phyloP scores from a whole-genome alignment of 1,140 invertebrate genomes.

The Nasonia longicornis region DNA sequence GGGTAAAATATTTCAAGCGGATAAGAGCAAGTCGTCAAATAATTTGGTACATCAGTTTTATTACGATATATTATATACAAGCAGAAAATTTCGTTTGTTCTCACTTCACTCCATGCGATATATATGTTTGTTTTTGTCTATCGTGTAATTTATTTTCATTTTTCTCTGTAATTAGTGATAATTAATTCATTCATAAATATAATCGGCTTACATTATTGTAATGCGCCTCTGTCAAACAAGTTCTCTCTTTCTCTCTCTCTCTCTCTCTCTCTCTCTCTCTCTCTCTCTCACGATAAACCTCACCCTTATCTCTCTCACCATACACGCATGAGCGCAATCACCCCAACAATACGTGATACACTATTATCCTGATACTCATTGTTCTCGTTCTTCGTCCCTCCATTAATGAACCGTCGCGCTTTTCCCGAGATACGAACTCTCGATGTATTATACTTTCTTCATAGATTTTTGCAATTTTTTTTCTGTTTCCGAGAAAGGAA shows the following conservation, averaged over 20 bases:
- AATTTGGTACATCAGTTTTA: slow-evolving; percentile 62
- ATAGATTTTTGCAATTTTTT: background rate
- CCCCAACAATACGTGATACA: background rate
- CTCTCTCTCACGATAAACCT: background rate
- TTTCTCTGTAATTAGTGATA: slow-evolving; percentile 23
- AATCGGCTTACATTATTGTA: slow-evolving; percentile 11
- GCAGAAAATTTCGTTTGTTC: slow-evolving; percentile 57
- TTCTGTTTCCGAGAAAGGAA: background rate
- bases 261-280: background rate
- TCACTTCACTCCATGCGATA: slow-evolving; percentile 44
- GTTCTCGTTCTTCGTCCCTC: background rate
- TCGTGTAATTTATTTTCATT: slow-evolving; percentile 22
- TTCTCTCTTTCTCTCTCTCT: background rate
- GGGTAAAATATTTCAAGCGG: background rate
- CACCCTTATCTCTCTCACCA: background rate
- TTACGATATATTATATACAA: slow-evolving; percentile 64
- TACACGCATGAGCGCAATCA: background rate
- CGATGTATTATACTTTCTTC: background rate
- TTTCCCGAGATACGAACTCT: background rate
- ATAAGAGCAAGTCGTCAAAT: slow-evolving; percentile 25
- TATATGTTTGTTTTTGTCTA: slow-evolving; percentile 23
- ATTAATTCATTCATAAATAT: slow-evolving; percentile 41
- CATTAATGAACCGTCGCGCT: background rate
- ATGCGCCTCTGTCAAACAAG: background rate
- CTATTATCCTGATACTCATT: background rate